Evolutionary conservation across 2,797 vertebrate genomes (phyloP), one percentile per base, ranked within the genome.

Genomic region (Argya squamiceps): DNA sequence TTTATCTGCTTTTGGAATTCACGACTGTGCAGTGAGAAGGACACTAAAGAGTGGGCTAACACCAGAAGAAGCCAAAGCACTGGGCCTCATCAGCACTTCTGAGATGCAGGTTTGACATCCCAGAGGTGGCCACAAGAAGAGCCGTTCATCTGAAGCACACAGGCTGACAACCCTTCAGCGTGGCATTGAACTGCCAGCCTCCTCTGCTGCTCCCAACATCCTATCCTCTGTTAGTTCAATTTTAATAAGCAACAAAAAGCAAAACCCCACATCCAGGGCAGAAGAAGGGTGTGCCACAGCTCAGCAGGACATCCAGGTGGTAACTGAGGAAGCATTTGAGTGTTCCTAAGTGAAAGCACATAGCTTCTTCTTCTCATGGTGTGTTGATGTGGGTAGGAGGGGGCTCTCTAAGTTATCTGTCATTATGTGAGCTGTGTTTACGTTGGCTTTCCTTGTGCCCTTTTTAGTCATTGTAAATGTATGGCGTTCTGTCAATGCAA

Each of bases 11-110:
- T 88, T 80, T 53, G 86, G 84, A 65, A 83, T 83, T 68, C 56
- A 14, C 36, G 41, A 59, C 64, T 36, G 9, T 78, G 43, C 96
- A 99, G 99, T 99, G 96, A 98, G 99, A 91, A 98, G 99, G 98
- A 99, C 99, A 68, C 98, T 99, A 97, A 99, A 99, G 98, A 99
- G 97, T 0, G 99, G 99, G 89, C 96, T 99, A 97, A 99, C 99
- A 16, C 97, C 99, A 43, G 99, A 99, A 97, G 99, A 99, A 98
- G 99, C 99, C 67, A 99, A 99, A 86, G 99, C 99, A 71, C 98
- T 99, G 62, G 99, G 99, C 86, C 97, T 99, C 93, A 98, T 99
- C 86, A 98, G 98, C 78, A 98, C 98, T 71, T 98, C 99, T 10
- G 99, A 99, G 98, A 98, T 99, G 98, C 99, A 99, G 95, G 98